Conservation (phyloP, 2,888 invertebrate species). For the Mythimna ferrago region DNA sequence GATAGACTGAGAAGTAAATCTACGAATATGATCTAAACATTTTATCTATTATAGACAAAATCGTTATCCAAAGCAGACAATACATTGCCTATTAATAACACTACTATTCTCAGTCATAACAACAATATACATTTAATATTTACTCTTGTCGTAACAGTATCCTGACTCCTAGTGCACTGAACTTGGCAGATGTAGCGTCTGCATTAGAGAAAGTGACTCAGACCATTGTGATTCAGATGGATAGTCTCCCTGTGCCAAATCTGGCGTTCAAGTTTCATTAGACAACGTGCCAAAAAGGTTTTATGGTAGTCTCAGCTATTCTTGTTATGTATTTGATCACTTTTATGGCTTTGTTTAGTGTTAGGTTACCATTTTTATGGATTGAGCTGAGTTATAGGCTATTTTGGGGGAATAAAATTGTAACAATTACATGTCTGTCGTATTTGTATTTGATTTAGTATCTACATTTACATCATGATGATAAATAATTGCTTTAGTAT, state of each 20-base stretch:
- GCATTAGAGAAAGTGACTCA: constrained; percentile 75
- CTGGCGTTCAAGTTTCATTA: constrained; percentile 46
- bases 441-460: constrained; percentile 24
- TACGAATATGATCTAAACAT: not conserved
- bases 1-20: not conserved
- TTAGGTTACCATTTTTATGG: constrained; percentile 9
- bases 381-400: not conserved
- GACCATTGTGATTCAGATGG: constrained; percentile 62
- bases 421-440: not conserved
- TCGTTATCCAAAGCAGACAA: not conserved
- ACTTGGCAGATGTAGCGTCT: constrained; percentile 77
- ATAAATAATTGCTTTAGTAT: not conserved
- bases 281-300: constrained; percentile 40
- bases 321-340: constrained; percentile 16
- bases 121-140: constrained; percentile 27
- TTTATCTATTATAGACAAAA: not conserved
- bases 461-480: not conserved
- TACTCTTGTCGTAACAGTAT: constrained; percentile 37
- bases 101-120: constrained; percentile 16
- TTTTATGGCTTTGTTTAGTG: constrained; percentile 35
- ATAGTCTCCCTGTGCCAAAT: constrained; percentile 61
- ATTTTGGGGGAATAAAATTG: constrained; percentile 8
- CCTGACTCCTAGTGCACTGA: constrained; percentile 75
- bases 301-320: constrained; percentile 33
- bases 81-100: constrained; percentile 22